These are phyloP conservation scores for Schizopygopsis malacanthus DNA, from an alignment of 2,797 vertebrate species.

Conservation along the genomic window DNA sequence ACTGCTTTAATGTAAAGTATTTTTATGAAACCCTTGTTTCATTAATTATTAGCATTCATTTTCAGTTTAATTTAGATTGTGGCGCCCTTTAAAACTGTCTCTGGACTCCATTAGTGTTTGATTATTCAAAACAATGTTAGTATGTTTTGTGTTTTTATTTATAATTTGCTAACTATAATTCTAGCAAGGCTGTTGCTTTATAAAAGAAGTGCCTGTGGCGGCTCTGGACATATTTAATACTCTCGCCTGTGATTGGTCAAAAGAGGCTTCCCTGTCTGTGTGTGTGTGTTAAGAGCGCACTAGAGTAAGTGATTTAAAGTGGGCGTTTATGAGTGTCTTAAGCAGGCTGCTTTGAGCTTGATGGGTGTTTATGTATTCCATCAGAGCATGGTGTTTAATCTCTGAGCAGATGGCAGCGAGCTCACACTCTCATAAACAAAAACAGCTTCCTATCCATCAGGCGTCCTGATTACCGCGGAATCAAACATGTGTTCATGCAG, in stretches of 20 bases:
- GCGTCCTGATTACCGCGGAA: constrained; percentile 32
- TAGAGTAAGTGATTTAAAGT: constrained; percentile 41
- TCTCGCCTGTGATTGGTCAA: constrained; percentile 4
- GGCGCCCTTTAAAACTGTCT: constrained; percentile 3
- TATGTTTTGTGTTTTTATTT: constrained; percentile 6
- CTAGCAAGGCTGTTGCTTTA: neutral
- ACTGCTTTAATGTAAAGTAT: neutral
- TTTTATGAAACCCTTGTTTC: neutral
- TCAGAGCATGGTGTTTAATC: constrained; percentile 51
- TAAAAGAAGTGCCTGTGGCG: neutral
- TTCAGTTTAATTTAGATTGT: neutral
- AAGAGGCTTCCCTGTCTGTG: neutral
- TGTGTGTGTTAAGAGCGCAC: neutral
- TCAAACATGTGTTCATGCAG: constrained; percentile 41
- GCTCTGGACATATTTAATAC: neutral
- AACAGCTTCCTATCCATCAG: constrained; percentile 53
- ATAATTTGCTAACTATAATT: constrained; percentile 10
- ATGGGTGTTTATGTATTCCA: constrained; percentile 49
- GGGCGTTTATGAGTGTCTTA: constrained; percentile 46
- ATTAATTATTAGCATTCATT: constrained; percentile 19
- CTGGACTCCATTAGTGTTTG: constrained; percentile 8
- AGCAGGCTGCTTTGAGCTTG: constrained; percentile 50
- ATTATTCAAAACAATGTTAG: constrained; percentile 29
- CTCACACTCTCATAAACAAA: constrained; percentile 51
- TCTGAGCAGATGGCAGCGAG: constrained; percentile 45